Base-by-base conservation (phyloP, 2,888 invertebrate species). In the Cheilosia grossa region DNA sequence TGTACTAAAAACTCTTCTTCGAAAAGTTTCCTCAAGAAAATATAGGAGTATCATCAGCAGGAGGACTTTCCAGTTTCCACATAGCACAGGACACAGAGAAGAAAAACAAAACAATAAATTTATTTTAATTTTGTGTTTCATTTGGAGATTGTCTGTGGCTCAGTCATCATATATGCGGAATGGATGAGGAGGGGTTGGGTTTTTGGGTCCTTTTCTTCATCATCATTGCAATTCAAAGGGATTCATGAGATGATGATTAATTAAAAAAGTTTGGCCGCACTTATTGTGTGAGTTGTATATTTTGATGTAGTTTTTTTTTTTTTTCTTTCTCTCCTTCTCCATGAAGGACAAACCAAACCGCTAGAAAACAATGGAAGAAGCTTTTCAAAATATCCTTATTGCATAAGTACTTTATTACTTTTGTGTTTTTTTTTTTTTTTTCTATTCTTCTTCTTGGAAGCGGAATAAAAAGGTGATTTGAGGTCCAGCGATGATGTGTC, bases 201-300 rank as follows among this genome's bases (percentile, higher is more conserved):
- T 21, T 4, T 51, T 0, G 19, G 13, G 1, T 4, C 15, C 24
- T 15, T 27, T 51, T 24, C 40, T 66, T 10, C 63, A 58, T 51
- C 53, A 66, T 72, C 59, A 66, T 82, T 73, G 54, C 66, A 64
- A 74, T 83, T 79, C 74, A 83, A 79, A 79, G 53, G 67, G 64
- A 79, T 80, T 69, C 79, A 74, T 30, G 74, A 74, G 74, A 83
- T 74, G 74, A 83, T 80, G 79, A 80, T 83, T 83, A 83, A 83
- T 83, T 83, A 83, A 83, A 83, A 83, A 83, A 83, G 79, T 83
- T 83, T 83, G 47, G 59, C 69, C 79, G 53, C 73, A 69, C 79
- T 79, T 79, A 80, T 79, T 74, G 74, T 74, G 53, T 79, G 44
- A 40, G 51, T 67, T 58, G 53, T 70, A 7, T 30, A 30, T 82